Base-by-base conservation (phyloP, 2,888 invertebrate genomes). In the Leptopilina syphax region DNA sequence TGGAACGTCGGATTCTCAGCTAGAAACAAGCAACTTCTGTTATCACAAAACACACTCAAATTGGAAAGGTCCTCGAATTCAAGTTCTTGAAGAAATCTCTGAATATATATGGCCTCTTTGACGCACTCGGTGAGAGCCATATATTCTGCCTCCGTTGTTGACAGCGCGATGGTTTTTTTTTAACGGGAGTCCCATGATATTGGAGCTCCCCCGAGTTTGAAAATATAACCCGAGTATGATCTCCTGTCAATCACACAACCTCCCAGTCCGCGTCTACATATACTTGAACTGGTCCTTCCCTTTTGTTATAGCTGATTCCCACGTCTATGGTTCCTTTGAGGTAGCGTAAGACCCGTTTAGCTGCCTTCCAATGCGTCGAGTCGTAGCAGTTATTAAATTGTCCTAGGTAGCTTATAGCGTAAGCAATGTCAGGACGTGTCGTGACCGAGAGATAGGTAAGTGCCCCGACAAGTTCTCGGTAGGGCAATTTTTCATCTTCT, bases 361-460 rank as follows among this genome's bases (percentile, higher is more conserved):
- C n/a, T 8, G 83, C 83, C 10, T 65, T 66, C 84, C 85, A 85
- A 76, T 86, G 83, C 0, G 34, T n/a, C 63, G 78, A 57, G 10
- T 80, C 77, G 76, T 81, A 83, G 18, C 80, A 77, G 7, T 76
- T 77, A 6, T 77, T 67, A 60, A 81, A 86, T 54, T 82, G 81
- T 0, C 84, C 73, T 5, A 85, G 65, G 2, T 67, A 67, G n/a
- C 66, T 41, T 0, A 83, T 82, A 0, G 85, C 80, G 81, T 65
- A 84, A 7, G 82, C 57, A 13, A 86, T 84, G 70, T 87, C 86
- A 10, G 85, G 85, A 0, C 86, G 65, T 0, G 86, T 82, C 18
- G 70, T 60, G 8, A 77, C 57, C 2, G 84, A 77, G 1, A 85
- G 24, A 50, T 83, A 87, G 7, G 85, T 41, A 3, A 86, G 76